Conservation (phyloP, 2,113 vertebrate species). For the Onychostruthus taczanowskii region DNA sequence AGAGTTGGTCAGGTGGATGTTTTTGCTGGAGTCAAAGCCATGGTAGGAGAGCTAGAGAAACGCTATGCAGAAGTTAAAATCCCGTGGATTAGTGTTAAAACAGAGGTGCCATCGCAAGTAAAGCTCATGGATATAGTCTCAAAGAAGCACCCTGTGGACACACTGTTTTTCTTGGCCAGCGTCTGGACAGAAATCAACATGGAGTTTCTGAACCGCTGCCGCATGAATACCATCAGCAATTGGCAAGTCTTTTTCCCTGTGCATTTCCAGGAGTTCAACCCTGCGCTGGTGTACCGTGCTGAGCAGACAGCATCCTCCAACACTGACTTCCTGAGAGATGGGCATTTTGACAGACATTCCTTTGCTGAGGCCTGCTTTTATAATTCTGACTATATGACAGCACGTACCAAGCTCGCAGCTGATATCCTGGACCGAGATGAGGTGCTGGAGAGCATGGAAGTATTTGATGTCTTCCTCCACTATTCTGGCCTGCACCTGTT, state of each 20-base stretch:
- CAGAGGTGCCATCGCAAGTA: slow-evolving; percentile 90
- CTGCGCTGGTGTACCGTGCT: slow-evolving; percentile 78
- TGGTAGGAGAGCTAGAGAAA: slow-evolving; percentile 88
- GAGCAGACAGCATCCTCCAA: slow-evolving; percentile 77
- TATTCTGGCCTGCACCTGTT: slow-evolving; percentile 94
- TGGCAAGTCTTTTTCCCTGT: slow-evolving; percentile 98
- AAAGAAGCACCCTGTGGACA: slow-evolving; percentile 96
- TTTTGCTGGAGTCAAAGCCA: slow-evolving; percentile 87
- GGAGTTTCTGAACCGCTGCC: slow-evolving; percentile 92
- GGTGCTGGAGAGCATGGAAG: slow-evolving; percentile 90
- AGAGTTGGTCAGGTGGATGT: slow-evolving; percentile 85
- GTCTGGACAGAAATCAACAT: slow-evolving; percentile 90
- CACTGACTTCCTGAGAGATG: slow-evolving; percentile 78
- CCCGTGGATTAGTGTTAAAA: slow-evolving; percentile 92
- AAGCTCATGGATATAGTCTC: slow-evolving; percentile 97
- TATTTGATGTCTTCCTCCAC: slow-evolving; percentile 93
- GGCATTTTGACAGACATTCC: slow-evolving; percentile 89
- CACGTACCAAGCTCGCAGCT: slow-evolving; percentile 86
- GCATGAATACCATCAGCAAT: slow-evolving; percentile 95
- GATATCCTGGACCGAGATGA: slow-evolving; percentile 90
- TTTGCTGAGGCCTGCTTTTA: slow-evolving; percentile 97
- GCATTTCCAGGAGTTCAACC: slow-evolving; percentile 95
- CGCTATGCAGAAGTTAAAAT: slow-evolving; percentile 87
- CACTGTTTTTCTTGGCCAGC: slow-evolving; percentile 88
- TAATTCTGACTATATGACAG: slow-evolving; percentile 93